Percentiles rank a stretch among this genome's conserved stretches.
phyloP scores from a whole-genome alignment of 2,113 vertebrate genomes.

The Syngnathoides biaculeatus region DNA sequence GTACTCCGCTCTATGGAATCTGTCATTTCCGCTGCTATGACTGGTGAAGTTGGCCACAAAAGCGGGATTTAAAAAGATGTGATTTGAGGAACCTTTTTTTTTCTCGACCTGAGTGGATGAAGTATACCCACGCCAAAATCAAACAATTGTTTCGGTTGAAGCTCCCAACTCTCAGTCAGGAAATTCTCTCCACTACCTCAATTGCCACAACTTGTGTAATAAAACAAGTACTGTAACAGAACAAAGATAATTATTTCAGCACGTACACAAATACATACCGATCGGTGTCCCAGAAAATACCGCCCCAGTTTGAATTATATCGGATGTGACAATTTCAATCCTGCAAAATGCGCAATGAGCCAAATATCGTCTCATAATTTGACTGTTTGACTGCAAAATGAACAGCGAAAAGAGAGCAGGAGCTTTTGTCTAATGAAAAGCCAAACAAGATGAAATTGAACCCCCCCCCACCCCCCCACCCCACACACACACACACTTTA shows the following conservation, averaged over 20 bases:
- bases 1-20: background rate
- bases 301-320: background rate
- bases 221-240: no score
- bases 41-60: background rate
- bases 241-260: no score
- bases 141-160: no score
- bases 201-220: background rate
- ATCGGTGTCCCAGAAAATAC: no score
- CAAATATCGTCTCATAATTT: conserved; percentile 14
- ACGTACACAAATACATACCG: no score
- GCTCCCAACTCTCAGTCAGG: no score
- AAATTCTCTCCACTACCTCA: background rate
- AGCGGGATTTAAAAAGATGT: background rate
- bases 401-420: conserved; percentile 7
- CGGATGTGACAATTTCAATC: conserved; percentile 10
- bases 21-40: background rate
- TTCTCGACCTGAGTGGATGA: background rate
- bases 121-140: no score
- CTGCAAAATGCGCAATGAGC: conserved; percentile 11
- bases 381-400: conserved; percentile 19
- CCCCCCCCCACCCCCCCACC: no score
- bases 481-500: no score
- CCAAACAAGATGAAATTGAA: conserved; percentile 43
- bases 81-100: background rate
- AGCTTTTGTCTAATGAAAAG: conserved; percentile 35